These are phyloP conservation scores for Rhyzopertha dominica DNA, from an alignment of 1,140 invertebrate genomes.

Conservation along the genomic window DNA sequence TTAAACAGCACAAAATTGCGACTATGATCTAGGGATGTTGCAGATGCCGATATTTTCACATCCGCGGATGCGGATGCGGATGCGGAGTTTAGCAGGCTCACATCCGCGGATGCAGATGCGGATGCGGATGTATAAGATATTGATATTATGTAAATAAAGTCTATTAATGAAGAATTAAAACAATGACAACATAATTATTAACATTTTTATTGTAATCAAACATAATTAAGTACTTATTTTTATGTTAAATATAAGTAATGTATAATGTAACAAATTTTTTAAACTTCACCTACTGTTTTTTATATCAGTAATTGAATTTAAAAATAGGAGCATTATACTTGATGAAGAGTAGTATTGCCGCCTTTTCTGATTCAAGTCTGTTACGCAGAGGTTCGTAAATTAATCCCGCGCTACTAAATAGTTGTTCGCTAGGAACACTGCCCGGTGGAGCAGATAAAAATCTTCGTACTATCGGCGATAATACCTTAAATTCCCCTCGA, in stretches of 20 bases:
- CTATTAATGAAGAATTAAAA: slow-evolving; percentile 20
- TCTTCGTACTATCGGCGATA: too few species aligned
- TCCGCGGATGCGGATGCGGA: slow-evolving; percentile 16
- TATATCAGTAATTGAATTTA: slow-evolving; percentile 28
- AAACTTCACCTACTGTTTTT: slow-evolving; percentile 13
- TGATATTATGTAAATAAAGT: slow-evolving; percentile 15
- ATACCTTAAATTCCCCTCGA: too few species aligned
- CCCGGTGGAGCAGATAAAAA: slow-evolving; percentile 30
- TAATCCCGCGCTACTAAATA: slow-evolving; percentile 31
- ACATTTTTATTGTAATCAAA: slow-evolving; percentile 8
- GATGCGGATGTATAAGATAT: slow-evolving; percentile 10
- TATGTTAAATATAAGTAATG: too few species aligned
- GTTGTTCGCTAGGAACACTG: slow-evolving; percentile 31
- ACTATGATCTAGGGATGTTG: slow-evolving; percentile 17
- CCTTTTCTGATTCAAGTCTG: slow-evolving; percentile 27
- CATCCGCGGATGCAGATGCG: slow-evolving; percentile 16
- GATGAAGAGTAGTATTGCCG: slow-evolving; percentile 33
- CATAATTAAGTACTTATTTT: slow-evolving; percentile 4
- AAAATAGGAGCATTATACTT: slow-evolving; percentile 32
- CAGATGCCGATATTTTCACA: slow-evolving; percentile 20
- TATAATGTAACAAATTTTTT: too few species aligned
- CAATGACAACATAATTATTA: slow-evolving; percentile 10
- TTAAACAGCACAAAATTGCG: too few species aligned
- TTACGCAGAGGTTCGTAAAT: slow-evolving; percentile 32
- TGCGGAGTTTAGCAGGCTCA: slow-evolving; percentile 17